Percentiles rank a stretch among this genome's conserved stretches.
These are phyloP conservation scores for Arvicanthis niloticus DNA, from an alignment of 2,113 vertebrate species.

Conservation along the genomic window DNA sequence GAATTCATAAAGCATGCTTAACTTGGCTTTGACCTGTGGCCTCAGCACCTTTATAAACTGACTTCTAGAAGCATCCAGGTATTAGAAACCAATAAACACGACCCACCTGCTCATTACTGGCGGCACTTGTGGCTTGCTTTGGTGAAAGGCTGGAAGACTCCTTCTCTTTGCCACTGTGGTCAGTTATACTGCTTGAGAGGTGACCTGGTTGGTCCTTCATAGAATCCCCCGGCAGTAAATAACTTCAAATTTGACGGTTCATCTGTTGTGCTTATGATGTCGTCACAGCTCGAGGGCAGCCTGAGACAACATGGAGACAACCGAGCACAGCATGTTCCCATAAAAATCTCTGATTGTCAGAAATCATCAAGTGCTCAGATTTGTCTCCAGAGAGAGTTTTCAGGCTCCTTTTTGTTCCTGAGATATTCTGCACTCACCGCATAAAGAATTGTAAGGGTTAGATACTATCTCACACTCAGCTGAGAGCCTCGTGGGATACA, in stretches of 20 bases:
- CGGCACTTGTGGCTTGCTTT: not conserved
- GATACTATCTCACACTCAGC: not conserved
- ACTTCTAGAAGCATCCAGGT: not conserved
- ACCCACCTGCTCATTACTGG: not conserved
- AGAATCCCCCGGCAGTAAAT: not conserved
- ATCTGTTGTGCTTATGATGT: not conserved
- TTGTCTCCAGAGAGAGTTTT: not conserved
- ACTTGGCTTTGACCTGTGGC: slow-evolving; percentile 13
- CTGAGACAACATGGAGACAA: not conserved
- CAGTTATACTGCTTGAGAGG: not conserved
- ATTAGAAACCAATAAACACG: not conserved
- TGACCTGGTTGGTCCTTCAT: not conserved
- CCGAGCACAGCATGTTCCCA: not conserved
- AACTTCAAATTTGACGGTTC: not conserved
- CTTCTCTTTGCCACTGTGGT: not conserved
- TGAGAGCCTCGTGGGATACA: not conserved
- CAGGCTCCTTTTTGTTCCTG: not conserved
- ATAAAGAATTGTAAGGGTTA: slow-evolving; percentile 39
- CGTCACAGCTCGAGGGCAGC: not conserved
- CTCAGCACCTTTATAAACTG: slow-evolving; percentile 23
- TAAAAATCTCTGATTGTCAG: slow-evolving; percentile 41
- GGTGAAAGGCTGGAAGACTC: not conserved
- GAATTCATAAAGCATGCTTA: slow-evolving; percentile 35
- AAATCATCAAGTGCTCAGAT: not conserved
- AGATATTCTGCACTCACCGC: not conserved